Conservation (phyloP, 2,113 vertebrate species). For the Anser brachyrhynchus region DNA sequence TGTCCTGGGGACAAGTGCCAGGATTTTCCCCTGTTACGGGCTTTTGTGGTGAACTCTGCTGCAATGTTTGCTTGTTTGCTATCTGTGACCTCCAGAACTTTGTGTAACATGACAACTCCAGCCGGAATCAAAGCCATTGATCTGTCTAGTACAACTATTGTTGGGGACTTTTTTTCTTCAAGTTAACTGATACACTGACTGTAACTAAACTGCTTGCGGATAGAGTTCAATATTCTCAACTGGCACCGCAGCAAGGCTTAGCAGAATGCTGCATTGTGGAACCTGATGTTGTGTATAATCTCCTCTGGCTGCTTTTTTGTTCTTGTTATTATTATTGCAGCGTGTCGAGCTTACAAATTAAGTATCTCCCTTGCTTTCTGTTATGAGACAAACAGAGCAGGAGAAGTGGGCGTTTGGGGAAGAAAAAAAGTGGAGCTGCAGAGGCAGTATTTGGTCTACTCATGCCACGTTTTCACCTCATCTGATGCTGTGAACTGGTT, state of each 20-base stretch:
- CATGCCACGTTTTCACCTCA: background rate
- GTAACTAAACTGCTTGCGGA: slow-evolving; percentile 19
- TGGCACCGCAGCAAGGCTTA: slow-evolving; percentile 18
- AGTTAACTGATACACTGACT: background rate
- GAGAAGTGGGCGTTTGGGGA: background rate
- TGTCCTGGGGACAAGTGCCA: background rate
- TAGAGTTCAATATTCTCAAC: slow-evolving; percentile 3
- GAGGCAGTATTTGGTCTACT: background rate
- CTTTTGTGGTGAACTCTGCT: background rate
- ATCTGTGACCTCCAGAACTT: slow-evolving; percentile 1
- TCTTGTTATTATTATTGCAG: background rate
- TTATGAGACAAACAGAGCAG: background rate
- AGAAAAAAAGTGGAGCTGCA: background rate
- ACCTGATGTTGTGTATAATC: background rate
- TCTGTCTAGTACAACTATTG: slow-evolving; percentile 17
- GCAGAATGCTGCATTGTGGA: slow-evolving; percentile 1
- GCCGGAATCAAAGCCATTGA: slow-evolving; percentile 34
- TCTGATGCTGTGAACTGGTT: background rate
- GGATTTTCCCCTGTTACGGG: background rate
- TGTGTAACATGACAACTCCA: background rate
- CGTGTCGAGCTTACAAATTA: background rate
- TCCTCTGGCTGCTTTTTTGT: background rate
- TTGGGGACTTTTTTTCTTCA: background rate
- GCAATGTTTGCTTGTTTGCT: background rate
- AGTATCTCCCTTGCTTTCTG: background rate